A percentile compares a stretch with the other conserved stretches of the same genome.
Evolutionary conservation across 2,888 invertebrate species (phyloP).

Genomic region (Orchesellides sinensis): DNA sequence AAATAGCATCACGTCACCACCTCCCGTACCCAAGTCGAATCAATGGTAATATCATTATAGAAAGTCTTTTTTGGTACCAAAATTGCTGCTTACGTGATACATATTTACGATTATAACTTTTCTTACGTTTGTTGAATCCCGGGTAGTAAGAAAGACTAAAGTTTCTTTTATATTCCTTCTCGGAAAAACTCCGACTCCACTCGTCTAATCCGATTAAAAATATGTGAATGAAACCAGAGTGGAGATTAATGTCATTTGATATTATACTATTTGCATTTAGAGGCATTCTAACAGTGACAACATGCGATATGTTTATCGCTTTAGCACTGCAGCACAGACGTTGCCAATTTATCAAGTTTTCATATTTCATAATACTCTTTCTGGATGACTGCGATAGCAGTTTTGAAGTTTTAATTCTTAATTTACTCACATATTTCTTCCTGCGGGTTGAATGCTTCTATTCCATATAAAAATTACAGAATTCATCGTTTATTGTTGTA

Average conservation of each 20-base stretch:
- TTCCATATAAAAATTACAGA: no score
- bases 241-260: conserved; percentile 46
- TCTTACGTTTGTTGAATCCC: conserved; percentile 1
- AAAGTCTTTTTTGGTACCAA: neutral
- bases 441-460: no score
- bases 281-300: no score
- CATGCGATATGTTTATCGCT: no score
- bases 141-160: neutral
- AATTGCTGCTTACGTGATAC: neutral
- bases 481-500: no score
- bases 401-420: no score
- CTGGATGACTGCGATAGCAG: no score
- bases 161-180: neutral
- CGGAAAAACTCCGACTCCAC: conserved; percentile 39
- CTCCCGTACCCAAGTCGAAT: conserved; percentile 34
- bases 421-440: no score
- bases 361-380: no score
- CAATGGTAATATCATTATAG: conserved; percentile 21
- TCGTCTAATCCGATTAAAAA: conserved; percentile 63
- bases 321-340: neutral
- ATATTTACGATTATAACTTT: neutral
- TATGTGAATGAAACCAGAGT: conserved; percentile 57
- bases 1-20: conserved; percentile 65
- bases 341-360: neutral
- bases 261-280: conserved; percentile 2